Percentiles rank a stretch among this genome's conserved stretches.
phyloP scores from a whole-genome alignment of 1,140 invertebrate genomes.

The Heliothis virescens region DNA sequence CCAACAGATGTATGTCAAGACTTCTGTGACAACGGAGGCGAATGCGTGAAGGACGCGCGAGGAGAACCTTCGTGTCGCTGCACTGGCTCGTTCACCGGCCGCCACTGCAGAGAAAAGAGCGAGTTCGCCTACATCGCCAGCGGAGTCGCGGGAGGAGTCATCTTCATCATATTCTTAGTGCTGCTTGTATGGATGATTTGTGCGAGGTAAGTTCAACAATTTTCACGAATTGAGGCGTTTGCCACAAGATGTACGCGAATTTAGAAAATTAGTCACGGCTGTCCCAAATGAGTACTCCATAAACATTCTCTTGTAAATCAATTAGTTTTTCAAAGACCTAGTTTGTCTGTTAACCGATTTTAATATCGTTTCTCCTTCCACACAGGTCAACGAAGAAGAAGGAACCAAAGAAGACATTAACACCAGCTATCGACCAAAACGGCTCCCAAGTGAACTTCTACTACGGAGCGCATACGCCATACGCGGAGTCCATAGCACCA shows the following conservation, averaged over 20 bases:
- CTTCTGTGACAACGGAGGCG: slow-evolving; percentile 96
- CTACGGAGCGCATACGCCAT: slow-evolving; percentile 95
- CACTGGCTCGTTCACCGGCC: slow-evolving; percentile 96
- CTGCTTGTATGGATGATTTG: slow-evolving; percentile 99
- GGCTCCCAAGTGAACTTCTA: slow-evolving; percentile 98
- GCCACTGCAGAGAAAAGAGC: slow-evolving; percentile 95
- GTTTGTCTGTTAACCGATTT: too few relatives aligned
- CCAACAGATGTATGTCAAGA: slow-evolving; percentile 93
- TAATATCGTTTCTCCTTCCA: slow-evolving; percentile 8
- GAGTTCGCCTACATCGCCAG: slow-evolving; percentile 98
- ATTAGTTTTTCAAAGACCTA: too few relatives aligned
- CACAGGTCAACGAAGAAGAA: slow-evolving; percentile 91
- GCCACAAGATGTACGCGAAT: background rate
- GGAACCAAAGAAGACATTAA: slow-evolving; percentile 95
- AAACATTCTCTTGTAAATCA: background rate
- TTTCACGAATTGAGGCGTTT: too few relatives aligned
- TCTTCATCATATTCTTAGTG: slow-evolving; percentile 96
- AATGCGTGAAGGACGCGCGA: slow-evolving; percentile 94
- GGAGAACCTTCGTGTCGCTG: slow-evolving; percentile 95
- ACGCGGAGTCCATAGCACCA: slow-evolving; percentile 97
- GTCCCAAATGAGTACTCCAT: background rate
- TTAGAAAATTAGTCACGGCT: background rate
- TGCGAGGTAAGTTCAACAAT: slow-evolving; percentile 88
- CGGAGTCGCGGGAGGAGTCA: slow-evolving; percentile 96
- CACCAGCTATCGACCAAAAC: slow-evolving; percentile 94